phyloP scores from a whole-genome alignment of 2,888 invertebrate species.

The Onchidella celtica region DNA sequence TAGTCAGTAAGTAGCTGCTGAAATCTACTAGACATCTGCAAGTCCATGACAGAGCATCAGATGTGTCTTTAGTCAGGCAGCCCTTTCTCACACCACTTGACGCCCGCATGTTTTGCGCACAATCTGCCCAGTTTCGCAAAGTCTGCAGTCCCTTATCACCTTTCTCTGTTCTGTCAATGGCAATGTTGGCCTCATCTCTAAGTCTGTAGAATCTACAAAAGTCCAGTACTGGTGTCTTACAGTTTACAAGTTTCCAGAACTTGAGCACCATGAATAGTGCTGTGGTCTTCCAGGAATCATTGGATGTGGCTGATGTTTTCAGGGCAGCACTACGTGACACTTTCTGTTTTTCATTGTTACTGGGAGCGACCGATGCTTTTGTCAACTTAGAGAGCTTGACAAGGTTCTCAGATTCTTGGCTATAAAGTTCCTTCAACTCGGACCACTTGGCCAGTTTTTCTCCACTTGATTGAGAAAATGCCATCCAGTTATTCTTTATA shows the following conservation, averaged over 20 bases:
- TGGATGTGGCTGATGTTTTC: not conserved
- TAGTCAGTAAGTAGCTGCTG: not conserved
- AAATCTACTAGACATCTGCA: not conserved
- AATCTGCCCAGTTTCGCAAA: not conserved
- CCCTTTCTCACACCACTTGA: not conserved
- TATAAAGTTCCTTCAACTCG: no score
- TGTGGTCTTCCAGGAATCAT: not conserved
- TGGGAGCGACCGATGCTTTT: not conserved
- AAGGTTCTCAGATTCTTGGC: no score
- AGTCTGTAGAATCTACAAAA: no score
- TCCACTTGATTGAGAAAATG: no score
- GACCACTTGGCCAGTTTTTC: no score
- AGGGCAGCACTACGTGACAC: not conserved
- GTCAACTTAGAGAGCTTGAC: no score
- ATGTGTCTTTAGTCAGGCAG: not conserved
- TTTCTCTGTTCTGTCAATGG: not conserved
- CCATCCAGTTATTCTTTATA: no score
- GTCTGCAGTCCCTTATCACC: not conserved
- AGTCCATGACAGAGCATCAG: not conserved
- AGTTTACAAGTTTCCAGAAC: not conserved
- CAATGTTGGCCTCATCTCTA: not conserved
- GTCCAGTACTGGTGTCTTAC: not conserved
- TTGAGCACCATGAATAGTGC: not conserved
- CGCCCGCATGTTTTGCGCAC: not conserved
- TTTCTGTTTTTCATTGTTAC: not conserved